phyloP scores from a whole-genome alignment of 1,140 invertebrate genomes.

The Drosophila tristis region DNA sequence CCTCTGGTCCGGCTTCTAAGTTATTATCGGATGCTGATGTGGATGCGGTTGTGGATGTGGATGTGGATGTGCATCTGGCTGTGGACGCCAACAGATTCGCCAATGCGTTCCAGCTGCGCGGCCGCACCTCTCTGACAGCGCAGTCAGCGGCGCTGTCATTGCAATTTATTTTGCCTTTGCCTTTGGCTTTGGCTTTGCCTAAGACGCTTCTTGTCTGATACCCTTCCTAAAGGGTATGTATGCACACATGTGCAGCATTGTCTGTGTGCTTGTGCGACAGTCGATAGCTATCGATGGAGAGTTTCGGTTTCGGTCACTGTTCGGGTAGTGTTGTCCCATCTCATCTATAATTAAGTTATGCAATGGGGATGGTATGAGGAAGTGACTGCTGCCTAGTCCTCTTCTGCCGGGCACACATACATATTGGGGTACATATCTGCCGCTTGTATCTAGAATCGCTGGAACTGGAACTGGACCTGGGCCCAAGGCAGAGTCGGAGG shows the following conservation, averaged over 20 bases:
- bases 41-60: conserved; percentile 24
- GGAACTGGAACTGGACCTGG: conserved; percentile 7
- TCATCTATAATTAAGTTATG: conserved; percentile 70
- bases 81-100: conserved; percentile 19
- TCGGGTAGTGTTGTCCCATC: conserved; percentile 28
- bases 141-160: conserved; percentile 37
- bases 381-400: conserved; percentile 27
- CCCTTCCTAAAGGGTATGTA: background rate
- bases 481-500: background rate
- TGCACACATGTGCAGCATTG: too few relatives aligned
- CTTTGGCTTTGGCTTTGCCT: conserved; percentile 73
- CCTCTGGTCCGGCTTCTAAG: conserved; percentile 41
- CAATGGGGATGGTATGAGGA: conserved; percentile 13
- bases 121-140: conserved; percentile 33
- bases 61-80: conserved; percentile 25
- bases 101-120: conserved; percentile 45
- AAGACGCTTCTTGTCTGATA: conserved; percentile 57
- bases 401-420: conserved; percentile 4
- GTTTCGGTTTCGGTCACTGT: conserved; percentile 20
- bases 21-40: conserved; percentile 68
- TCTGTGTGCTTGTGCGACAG: conserved; percentile 25
- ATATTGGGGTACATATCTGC: conserved; percentile 33
- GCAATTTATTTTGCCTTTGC: conserved; percentile 71
- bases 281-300: conserved; percentile 30
- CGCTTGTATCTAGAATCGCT: conserved; percentile 51